Evolutionary conservation across 2,797 vertebrate genomes (phyloP).

Genomic region (Borostomias antarcticus): DNA sequence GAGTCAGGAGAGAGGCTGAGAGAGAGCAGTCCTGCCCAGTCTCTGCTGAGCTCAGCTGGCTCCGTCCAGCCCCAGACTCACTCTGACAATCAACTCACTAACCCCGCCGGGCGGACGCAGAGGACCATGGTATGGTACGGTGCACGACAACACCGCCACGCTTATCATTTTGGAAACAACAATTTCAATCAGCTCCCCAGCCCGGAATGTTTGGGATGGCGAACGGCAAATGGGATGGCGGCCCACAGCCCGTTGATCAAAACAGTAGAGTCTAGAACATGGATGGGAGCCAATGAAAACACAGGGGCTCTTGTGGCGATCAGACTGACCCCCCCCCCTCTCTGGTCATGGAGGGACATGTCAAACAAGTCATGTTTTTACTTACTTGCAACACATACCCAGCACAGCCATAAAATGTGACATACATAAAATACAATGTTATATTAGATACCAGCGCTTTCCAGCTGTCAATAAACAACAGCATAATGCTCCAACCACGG

Average conservation of each 20-base stretch:
- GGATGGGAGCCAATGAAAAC: constrained; percentile 42
- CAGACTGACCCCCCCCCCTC: too few species aligned
- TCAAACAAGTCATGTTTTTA: constrained; percentile 42
- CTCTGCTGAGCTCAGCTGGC: background rate
- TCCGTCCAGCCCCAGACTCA: background rate
- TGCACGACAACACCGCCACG: constrained; percentile 7
- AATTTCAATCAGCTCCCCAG: constrained; percentile 35
- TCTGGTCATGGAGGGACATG: too few species aligned
- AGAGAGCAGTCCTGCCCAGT: background rate
- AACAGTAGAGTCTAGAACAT: constrained; percentile 22
- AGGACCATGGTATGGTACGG: background rate
- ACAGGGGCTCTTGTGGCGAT: background rate
- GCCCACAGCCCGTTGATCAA: constrained; percentile 15
- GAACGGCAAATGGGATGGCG: constrained; percentile 30
- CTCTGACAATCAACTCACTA: background rate
- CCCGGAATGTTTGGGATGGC: constrained; percentile 23
- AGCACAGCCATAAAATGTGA: constrained; percentile 38
- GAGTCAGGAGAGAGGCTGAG: background rate
- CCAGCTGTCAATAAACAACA: constrained; percentile 39
- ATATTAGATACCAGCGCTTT: constrained; percentile 36
- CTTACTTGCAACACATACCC: constrained; percentile 44
- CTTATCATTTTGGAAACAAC: too few species aligned
- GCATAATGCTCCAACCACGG: too few species aligned
- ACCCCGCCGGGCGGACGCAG: background rate
- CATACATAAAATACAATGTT: too few species aligned